A percentile compares a stretch with the other conserved stretches of the same genome.
Conservation (phyloP, 2,888 invertebrate species). For the Diplolepis rosae region DNA sequence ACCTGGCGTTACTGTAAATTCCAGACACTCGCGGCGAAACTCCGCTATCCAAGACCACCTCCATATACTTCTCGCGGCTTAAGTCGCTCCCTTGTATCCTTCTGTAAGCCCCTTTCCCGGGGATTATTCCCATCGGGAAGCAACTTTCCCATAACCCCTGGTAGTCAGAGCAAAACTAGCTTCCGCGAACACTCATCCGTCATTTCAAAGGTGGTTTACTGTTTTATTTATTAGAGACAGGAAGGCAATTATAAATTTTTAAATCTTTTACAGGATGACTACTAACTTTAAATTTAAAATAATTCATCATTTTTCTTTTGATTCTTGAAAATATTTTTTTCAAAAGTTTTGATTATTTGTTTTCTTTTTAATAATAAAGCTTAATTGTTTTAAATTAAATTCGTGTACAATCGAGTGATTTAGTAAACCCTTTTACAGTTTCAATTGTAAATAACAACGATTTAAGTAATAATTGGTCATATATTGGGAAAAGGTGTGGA, state of each 20-base stretch:
- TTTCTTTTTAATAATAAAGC: too few relatives aligned
- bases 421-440: too few relatives aligned
- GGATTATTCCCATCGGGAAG: slow-evolving; percentile 23
- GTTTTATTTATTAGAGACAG: slow-evolving; percentile 16
- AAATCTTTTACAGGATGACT: background rate
- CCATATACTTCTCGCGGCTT: slow-evolving; percentile 26
- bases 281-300: too few relatives aligned
- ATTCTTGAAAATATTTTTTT: background rate
- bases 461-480: too few relatives aligned
- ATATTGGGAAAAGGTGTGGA: too few relatives aligned
- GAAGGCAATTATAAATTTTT: too few relatives aligned
- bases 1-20: slow-evolving; percentile 35
- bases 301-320: too few relatives aligned
- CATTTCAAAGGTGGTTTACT: background rate
- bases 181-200: background rate
- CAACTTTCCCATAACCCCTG: background rate
- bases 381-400: too few relatives aligned
- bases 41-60: slow-evolving; percentile 30
- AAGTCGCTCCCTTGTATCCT: background rate
- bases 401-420: too few relatives aligned
- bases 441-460: too few relatives aligned
- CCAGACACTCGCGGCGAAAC: slow-evolving; percentile 36
- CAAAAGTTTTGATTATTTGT: too few relatives aligned
- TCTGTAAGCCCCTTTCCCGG: slow-evolving; percentile 22
- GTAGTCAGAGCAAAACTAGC: background rate